These are phyloP conservation scores for Nomada hirtipes DNA, from an alignment of 2,888 invertebrate genomes.

Conservation along the genomic window DNA sequence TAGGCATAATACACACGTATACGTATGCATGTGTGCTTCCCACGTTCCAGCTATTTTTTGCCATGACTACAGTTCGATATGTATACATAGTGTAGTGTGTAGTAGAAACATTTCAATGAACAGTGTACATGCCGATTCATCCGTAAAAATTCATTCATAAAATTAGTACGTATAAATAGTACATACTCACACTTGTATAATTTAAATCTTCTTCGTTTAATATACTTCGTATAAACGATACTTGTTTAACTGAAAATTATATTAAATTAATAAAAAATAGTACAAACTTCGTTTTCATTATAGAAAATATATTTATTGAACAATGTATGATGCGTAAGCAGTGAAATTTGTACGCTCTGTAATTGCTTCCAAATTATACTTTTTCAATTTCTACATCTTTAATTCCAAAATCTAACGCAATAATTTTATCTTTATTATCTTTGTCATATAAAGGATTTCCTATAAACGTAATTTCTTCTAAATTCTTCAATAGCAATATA, in stretches of 20 bases:
- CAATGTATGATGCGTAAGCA: too few species aligned
- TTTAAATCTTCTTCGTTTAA: not conserved
- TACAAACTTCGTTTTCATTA: not conserved
- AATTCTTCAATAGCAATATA: constrained; percentile 38
- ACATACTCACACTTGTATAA: not conserved
- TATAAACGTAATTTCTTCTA: constrained; percentile 52
- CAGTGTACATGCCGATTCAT: not conserved
- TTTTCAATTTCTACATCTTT: constrained; percentile 16
- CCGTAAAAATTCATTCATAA: not conserved
- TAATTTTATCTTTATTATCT: constrained; percentile 12
- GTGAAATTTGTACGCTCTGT: too few species aligned
- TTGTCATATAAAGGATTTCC: constrained; percentile 45
- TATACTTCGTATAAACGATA: not conserved
- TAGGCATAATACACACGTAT: not conserved
- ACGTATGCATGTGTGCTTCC: not conserved
- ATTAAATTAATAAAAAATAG: not conserved
- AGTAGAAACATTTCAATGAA: not conserved
- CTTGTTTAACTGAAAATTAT: not conserved
- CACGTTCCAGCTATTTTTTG: constrained; percentile 6
- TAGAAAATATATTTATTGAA: constrained; percentile 5
- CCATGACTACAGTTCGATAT: not conserved
- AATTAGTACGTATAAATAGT: not conserved
- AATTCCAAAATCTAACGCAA: constrained; percentile 34
- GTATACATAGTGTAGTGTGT: not conserved
- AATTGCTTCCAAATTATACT: constrained; percentile 4